Evolutionary conservation across 2,888 invertebrate genomes (phyloP), one percentile per base, ranked within the genome.

Genomic region (Entomobrya proxima): DNA sequence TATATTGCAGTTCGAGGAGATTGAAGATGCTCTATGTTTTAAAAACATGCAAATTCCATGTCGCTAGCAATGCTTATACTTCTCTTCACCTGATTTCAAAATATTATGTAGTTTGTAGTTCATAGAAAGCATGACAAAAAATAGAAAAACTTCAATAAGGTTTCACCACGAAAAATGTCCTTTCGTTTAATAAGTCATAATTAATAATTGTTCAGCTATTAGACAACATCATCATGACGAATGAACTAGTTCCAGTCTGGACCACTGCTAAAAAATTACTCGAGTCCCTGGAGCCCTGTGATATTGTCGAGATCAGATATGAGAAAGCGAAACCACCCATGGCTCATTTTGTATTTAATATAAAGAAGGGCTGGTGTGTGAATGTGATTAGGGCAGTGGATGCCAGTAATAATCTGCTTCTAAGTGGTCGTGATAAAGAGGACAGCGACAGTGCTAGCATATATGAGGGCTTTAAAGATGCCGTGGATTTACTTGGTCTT

Each of bases 321-420:
- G 87, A 80, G 30, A 87, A 85, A n/a, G 44, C 80, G 9, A 84
- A 67, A 32, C 84, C 87, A 35, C 80, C 79, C 47, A 76, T 52
- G 21, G 76, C 85, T 24, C 80, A 85, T 58, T 87, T 81, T 67
- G 58, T 85, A 27, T 83, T 85, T 13, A 87, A 87, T 37, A 85
- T 87, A 11, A 58, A 58, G 30, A 84, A 81, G 35, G 87, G 87
- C 18, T 87, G 87, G 86, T 83, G 86, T 84, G 86, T 86, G 13
- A 74, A 86, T 27, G 86, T 86, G 58, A 83, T 78, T 24, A 55
- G 52, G n/a, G 85, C 78, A 18, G 58, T 72, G 11, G 84, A 84
- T 24, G 6, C 21, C 7, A 58, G 77, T 18, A 44, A 74, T 74
- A 35, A 67, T 67, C 47, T 85, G 44, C 58, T 74, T 44, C 18